A percentile compares a stretch with the other conserved stretches of the same genome.
Conservation (phyloP, 2,113 vertebrate genomes). For the Myrmecophaga tridactyla region DNA sequence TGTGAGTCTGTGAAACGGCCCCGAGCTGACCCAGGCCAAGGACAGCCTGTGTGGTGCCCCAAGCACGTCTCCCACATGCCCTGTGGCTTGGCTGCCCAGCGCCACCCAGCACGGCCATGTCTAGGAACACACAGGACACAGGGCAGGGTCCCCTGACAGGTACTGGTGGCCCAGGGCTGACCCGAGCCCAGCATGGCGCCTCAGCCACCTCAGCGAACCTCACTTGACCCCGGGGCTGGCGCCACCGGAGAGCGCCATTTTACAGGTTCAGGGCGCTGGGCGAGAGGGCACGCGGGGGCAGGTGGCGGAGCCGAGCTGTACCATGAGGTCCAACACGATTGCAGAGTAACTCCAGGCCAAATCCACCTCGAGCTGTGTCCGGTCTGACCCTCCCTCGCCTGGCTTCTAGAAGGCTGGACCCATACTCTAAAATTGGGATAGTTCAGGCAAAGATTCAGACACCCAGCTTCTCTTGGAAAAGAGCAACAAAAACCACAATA, state of each 20-base stretch:
- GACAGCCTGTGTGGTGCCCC: neutral
- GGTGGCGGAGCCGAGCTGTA: neutral
- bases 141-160: neutral
- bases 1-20: neutral
- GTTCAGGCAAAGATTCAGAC: neutral
- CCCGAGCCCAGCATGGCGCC: neutral
- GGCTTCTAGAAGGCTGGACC: neutral
- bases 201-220: neutral
- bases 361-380: neutral
- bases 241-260: neutral
- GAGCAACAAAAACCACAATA: no score
- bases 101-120: neutral
- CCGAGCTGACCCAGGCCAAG: neutral
- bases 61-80: neutral
- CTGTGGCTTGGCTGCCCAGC: neutral
- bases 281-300: no score
- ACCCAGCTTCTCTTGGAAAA: neutral
- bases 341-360: neutral
- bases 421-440: neutral
- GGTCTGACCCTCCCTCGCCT: neutral
- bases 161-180: neutral
- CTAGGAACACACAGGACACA: neutral
- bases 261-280: no score
- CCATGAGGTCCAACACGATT: no score
- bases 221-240: fast-evolving